phyloP scores from a whole-genome alignment of 2,113 vertebrate genomes.

The Felis chaus region DNA sequence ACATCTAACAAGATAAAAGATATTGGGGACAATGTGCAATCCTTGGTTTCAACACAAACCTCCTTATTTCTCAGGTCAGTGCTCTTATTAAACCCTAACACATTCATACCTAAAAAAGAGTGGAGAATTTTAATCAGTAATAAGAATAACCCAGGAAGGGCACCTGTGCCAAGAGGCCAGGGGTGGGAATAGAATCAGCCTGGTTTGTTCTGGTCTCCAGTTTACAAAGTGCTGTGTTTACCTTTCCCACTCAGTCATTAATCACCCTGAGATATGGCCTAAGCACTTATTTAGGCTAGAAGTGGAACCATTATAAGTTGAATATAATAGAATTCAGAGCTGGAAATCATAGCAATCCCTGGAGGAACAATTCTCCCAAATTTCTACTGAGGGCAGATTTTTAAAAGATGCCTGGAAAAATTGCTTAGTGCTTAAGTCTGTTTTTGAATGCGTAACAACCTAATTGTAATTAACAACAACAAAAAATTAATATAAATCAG shows the following conservation, averaged over 20 bases:
- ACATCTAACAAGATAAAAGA: neutral
- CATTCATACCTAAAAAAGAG: neutral
- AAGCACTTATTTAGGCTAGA: neutral
- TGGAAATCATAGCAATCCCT: neutral
- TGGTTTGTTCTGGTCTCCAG: neutral
- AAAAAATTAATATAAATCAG: conserved; percentile 53
- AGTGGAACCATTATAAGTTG: neutral
- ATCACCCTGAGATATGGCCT: neutral
- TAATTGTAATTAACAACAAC: conserved; percentile 57
- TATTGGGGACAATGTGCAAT: neutral
- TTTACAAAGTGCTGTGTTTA: neutral
- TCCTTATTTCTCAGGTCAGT: neutral
- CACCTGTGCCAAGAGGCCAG: neutral
- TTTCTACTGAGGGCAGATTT: neutral
- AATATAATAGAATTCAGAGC: neutral
- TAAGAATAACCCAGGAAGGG: neutral
- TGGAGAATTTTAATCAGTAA: neutral
- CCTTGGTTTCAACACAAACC: neutral
- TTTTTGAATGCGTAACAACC: neutral
- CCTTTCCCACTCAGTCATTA: conserved; percentile 1
- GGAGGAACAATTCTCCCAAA: neutral
- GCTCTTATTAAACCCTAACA: neutral
- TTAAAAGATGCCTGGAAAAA: conserved; percentile 30
- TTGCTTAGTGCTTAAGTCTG: neutral
- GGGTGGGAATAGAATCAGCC: neutral